Evolutionary conservation across 2,797 vertebrate species (phyloP), one percentile per base, ranked within the genome.

Genomic region (Enoplosus armatus): DNA sequence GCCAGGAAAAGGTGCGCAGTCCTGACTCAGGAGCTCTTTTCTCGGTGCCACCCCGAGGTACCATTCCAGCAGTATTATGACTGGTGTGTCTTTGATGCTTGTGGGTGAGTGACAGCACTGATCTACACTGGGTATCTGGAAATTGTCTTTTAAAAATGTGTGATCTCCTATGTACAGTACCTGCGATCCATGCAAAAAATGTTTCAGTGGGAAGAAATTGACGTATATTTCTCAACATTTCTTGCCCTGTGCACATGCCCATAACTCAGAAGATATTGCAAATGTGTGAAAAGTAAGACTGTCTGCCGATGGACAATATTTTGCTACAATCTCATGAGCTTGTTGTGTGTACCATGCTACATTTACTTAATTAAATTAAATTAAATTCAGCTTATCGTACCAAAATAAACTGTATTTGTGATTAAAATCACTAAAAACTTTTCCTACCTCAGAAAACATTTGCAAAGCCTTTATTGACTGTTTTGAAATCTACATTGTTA

Each of bases 31-130:
- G 88, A 89, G 0, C 92, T 96, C 8, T 98, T 98, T 37, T 88
- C 93, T 3, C 71, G 2, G 0, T 98, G 98, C 80, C 97, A 97
- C 0, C 2, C 89, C 0, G 95, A 95, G 66, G 95, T 98, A 27
- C 94, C 96, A 1, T 96, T 95, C 11, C 96, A 98, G 90, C 96
- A 92, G 88, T 96, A 95, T 91, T 96, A 97, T 0, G 96, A 97
- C 83, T 97, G 96, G 96, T 98, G 98, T 90, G 89, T 98, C 92
- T 96, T 96, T 33, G 97, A 98, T 0, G 94, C 97, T 73, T 98
- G 97, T 5, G 96, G 98, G 98, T 98, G 91, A 95, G 97, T 89
- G 64, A 79, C 33, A n/a, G 0, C 22, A 26, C 2, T n/a, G 6
- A 56, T 75, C 8, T 24, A 58, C 2, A 5, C 3, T 2, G 8